Conservation (phyloP, 2,888 invertebrate genomes). For the Cynaeus angustus region DNA sequence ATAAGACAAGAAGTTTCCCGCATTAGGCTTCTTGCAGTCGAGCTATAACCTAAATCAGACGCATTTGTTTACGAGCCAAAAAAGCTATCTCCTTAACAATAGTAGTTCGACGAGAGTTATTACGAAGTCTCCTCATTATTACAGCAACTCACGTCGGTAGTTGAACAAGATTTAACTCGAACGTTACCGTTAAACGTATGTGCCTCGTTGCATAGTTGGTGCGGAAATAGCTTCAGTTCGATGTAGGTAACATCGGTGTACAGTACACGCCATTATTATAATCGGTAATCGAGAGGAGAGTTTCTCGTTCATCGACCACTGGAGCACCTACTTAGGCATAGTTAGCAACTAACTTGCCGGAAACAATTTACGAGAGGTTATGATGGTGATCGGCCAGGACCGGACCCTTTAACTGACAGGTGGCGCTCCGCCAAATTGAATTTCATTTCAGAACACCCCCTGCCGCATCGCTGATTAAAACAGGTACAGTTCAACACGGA, state of each 20-base stretch:
- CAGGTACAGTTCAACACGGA: slow-evolving; percentile 1
- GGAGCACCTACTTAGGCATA: slow-evolving; percentile 49
- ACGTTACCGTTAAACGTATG: slow-evolving; percentile 4
- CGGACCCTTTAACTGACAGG: slow-evolving; percentile 38
- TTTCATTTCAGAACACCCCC: slow-evolving; percentile 18
- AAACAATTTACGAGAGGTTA: slow-evolving; percentile 42
- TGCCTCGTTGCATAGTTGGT: slow-evolving; percentile 23
- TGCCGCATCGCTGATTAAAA: slow-evolving; percentile 12
- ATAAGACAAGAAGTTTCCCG: no score
- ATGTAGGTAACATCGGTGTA: slow-evolving; percentile 35
- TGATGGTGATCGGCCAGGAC: slow-evolving; percentile 17
- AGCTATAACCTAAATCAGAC: background rate
- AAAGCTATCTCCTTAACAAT: slow-evolving; percentile 37
- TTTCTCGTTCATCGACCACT: slow-evolving; percentile 53
- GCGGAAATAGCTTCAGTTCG: slow-evolving; percentile 47
- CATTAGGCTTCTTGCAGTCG: no score
- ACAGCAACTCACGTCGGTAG: slow-evolving; percentile 51
- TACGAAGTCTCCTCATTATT: slow-evolving; percentile 52
- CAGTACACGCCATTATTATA: slow-evolving; percentile 52
- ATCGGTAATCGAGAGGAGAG: slow-evolving; percentile 52
- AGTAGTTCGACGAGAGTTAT: slow-evolving; percentile 50
- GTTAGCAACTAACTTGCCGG: slow-evolving; percentile 50
- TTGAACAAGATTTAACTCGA: slow-evolving; percentile 46
- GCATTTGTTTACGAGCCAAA: slow-evolving; percentile 6
- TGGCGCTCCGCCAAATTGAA: slow-evolving; percentile 26